These are phyloP conservation scores for Nomada lathburiana DNA, from an alignment of 2,888 invertebrate genomes.

Conservation along the genomic window DNA sequence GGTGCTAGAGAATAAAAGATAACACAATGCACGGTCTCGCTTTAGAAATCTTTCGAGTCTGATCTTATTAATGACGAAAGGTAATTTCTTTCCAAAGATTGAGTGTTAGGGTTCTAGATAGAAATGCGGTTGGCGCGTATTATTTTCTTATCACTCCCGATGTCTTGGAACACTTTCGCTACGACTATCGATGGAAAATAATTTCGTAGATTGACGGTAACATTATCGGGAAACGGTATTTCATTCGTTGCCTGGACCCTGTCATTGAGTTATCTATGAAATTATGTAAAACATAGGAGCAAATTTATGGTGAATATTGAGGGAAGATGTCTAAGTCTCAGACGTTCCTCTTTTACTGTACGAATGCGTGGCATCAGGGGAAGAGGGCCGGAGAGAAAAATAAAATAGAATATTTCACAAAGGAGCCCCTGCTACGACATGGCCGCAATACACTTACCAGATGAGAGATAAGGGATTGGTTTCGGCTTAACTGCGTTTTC, in stretches of 20 bases:
- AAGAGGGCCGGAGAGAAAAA: conserved; percentile 9
- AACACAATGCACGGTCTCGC: background rate
- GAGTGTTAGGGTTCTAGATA: background rate
- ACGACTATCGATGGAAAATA: too few relatives aligned
- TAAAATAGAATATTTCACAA: conserved; percentile 61
- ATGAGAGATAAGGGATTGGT: conserved; percentile 74
- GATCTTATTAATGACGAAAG: background rate
- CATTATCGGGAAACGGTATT: too few relatives aligned
- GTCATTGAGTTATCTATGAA: background rate
- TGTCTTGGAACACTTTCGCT: background rate
- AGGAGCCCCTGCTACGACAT: conserved; percentile 39
- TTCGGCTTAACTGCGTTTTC: conserved; percentile 74
- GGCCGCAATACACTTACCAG: conserved; percentile 70
- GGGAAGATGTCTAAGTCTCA: background rate
- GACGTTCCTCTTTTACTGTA: background rate
- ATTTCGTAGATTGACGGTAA: too few relatives aligned
- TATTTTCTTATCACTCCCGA: background rate
- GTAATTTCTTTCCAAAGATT: background rate
- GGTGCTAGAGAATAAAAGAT: conserved; percentile 13
- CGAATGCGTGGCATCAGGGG: conserved; percentile 8
- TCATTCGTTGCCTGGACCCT: too few relatives aligned
- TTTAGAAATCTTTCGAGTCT: background rate
- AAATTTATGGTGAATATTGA: conserved; percentile 1
- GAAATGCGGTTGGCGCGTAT: background rate
- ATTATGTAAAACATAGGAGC: background rate